Evolutionary conservation across 2,888 invertebrate species (phyloP).

Genomic region (Bruchidius siliquastri): DNA sequence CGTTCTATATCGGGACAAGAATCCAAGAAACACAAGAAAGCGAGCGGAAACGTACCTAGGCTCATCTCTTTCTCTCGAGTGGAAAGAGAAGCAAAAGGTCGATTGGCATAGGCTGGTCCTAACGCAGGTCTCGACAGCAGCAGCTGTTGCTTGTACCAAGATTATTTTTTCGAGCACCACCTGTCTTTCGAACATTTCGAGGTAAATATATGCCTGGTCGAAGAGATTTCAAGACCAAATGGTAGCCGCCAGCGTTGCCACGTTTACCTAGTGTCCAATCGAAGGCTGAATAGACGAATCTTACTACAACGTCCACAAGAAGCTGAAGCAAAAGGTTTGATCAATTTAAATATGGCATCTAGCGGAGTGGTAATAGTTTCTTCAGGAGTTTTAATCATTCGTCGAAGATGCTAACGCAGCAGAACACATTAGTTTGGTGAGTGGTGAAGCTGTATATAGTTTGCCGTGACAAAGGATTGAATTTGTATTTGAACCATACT

Average conservation of each 20-base stretch:
- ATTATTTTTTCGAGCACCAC: background rate
- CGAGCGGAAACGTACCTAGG: background rate
- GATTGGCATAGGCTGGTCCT: background rate
- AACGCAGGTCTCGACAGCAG: background rate
- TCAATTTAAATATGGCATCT: too few relatives aligned
- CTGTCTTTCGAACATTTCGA: background rate
- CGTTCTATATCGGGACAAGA: background rate
- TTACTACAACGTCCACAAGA: too few relatives aligned
- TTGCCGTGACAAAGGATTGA: too few relatives aligned
- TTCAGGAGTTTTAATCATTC: too few relatives aligned
- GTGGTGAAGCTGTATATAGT: too few relatives aligned
- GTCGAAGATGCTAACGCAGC: too few relatives aligned
- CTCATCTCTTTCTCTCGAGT: background rate
- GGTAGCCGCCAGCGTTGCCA: background rate
- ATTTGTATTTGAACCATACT: too few relatives aligned
- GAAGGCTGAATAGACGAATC: too few relatives aligned
- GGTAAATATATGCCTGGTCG: background rate
- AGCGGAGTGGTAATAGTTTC: too few relatives aligned
- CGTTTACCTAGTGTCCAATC: too few relatives aligned
- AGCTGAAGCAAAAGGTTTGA: too few relatives aligned
- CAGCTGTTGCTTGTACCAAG: background rate
- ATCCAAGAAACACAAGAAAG: background rate
- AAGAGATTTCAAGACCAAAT: background rate
- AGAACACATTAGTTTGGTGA: too few relatives aligned
- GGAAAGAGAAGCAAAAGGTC: background rate